Percentiles rank a stretch among this genome's conserved stretches.
phyloP scores from a whole-genome alignment of 2,113 vertebrate genomes.

The Istiophorus platypterus region DNA sequence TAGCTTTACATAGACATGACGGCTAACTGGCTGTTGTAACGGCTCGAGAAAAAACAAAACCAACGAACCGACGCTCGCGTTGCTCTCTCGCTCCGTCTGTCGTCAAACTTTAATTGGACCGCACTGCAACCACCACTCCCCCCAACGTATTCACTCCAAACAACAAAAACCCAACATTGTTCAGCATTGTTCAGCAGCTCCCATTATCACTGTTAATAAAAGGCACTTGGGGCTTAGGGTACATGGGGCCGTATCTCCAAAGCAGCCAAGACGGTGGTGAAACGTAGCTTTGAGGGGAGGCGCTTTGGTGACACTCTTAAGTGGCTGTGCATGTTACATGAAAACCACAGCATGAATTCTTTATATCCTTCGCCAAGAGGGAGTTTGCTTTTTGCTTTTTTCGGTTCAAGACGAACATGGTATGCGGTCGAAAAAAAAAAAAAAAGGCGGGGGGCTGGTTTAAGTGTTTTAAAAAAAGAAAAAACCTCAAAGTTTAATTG shows the following conservation, averaged over 20 bases:
- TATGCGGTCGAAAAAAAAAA: slow-evolving; percentile 48
- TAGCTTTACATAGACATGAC: not conserved
- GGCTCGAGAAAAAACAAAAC: too few species aligned
- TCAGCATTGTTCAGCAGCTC: too few species aligned
- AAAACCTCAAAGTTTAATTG: slow-evolving; percentile 39
- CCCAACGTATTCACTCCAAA: slow-evolving; percentile 17
- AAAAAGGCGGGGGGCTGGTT: not conserved
- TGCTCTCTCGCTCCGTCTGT: slow-evolving; percentile 24
- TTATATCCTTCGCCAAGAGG: slow-evolving; percentile 36
- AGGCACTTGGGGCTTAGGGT: slow-evolving; percentile 31
- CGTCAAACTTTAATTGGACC: slow-evolving; percentile 58
- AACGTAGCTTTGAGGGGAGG: slow-evolving; percentile 29
- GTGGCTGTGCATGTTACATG: slow-evolving; percentile 65
- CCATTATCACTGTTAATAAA: slow-evolving; percentile 33
- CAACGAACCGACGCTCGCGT: too few species aligned
- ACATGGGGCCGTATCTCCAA: slow-evolving; percentile 20
- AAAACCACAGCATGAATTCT: slow-evolving; percentile 70
- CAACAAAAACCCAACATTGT: slow-evolving; percentile 26
- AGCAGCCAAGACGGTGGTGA: slow-evolving; percentile 49
- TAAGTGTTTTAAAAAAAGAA: slow-evolving; percentile 36
- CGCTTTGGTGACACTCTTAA: slow-evolving; percentile 36
- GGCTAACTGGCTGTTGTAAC: not conserved
- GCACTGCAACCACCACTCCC: slow-evolving; percentile 15
- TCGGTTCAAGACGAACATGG: slow-evolving; percentile 25
- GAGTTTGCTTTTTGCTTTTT: slow-evolving; percentile 13